These are phyloP conservation scores for Nemoura dubitans DNA, from an alignment of 2,888 invertebrate genomes.

Conservation along the genomic window DNA sequence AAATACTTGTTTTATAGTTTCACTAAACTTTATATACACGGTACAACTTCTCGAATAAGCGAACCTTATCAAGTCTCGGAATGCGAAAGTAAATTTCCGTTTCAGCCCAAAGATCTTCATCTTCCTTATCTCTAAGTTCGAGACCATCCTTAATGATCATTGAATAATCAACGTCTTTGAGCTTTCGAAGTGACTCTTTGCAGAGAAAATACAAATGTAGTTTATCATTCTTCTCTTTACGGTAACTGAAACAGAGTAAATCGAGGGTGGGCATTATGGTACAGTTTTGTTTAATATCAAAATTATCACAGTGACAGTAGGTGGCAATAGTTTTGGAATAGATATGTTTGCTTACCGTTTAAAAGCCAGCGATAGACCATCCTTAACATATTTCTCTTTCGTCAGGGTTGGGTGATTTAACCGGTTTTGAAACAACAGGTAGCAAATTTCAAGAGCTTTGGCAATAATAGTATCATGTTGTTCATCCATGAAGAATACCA, in stretches of 20 bases:
- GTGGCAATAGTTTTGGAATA: too few species aligned
- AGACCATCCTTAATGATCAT: background rate
- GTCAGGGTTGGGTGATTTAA: background rate
- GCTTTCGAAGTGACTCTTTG: constrained; percentile 13
- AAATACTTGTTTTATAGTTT: too few species aligned
- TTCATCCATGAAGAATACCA: constrained; percentile 35
- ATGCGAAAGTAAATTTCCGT: constrained; percentile 14
- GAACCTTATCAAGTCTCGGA: background rate
- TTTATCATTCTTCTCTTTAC: background rate
- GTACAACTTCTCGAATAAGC: background rate
- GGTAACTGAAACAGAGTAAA: background rate
- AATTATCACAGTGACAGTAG: too few species aligned
- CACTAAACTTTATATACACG: too few species aligned
- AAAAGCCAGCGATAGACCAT: background rate
- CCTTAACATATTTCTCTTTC: background rate
- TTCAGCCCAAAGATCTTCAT: constrained; percentile 25
- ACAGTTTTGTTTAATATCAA: too few species aligned
- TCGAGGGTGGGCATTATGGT: too few species aligned
- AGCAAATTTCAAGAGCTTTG: constrained; percentile 29
- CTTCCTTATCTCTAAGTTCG: background rate
- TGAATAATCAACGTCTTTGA: background rate
- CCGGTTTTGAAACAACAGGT: constrained; percentile 23
- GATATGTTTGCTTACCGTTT: background rate
- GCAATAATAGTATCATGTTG: constrained; percentile 13
- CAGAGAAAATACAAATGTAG: background rate